These are phyloP conservation scores for Illadopsis cleaveri DNA, from an alignment of 2,113 vertebrate genomes.

Conservation along the genomic window DNA sequence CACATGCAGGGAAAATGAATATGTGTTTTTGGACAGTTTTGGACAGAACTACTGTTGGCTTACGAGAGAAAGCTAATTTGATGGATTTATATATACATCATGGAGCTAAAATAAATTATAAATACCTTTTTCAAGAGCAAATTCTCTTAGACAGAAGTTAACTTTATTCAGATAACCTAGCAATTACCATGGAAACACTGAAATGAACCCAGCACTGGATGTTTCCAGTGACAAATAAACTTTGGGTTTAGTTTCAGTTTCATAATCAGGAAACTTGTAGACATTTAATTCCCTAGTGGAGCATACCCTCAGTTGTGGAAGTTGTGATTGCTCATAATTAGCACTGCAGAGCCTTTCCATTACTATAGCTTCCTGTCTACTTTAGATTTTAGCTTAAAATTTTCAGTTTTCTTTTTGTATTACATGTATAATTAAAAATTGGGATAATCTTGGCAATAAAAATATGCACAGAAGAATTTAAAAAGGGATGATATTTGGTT, in stretches of 20 bases:
- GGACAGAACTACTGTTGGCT: background rate
- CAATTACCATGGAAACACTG: background rate
- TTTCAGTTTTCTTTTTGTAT: background rate
- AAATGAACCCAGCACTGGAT: background rate
- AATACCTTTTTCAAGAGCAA: background rate
- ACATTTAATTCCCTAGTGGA: background rate
- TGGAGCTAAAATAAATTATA: background rate
- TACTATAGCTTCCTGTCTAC: background rate
- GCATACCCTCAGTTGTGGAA: background rate
- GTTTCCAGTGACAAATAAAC: background rate
- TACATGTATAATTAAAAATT: background rate
- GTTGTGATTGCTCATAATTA: background rate
- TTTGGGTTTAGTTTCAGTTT: background rate
- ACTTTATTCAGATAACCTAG: background rate
- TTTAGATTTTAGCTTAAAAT: background rate
- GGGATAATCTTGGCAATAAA: background rate
- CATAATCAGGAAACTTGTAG: background rate
- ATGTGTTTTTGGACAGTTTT: background rate
- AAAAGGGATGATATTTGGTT: background rate
- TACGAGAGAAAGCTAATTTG: background rate
- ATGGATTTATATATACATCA: background rate
- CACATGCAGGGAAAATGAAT: background rate
- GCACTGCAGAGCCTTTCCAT: background rate
- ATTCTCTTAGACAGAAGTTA: background rate
- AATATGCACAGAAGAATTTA: background rate